Percentiles rank a stretch among this genome's conserved stretches.
Conservation (phyloP, 2,797 vertebrate genomes). For the Spinus pinus region DNA sequence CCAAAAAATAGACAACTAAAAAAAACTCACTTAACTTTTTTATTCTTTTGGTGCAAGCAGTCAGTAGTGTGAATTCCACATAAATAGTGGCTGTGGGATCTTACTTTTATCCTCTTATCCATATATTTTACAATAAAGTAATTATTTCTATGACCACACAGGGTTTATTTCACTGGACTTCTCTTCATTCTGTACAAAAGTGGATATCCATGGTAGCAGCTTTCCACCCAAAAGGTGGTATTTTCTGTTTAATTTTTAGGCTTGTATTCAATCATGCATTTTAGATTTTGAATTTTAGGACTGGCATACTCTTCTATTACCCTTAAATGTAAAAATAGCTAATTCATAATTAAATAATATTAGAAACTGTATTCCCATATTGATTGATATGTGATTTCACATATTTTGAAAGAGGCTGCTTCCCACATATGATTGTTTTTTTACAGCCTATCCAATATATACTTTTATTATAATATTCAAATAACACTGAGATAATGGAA, state of each 20-base stretch:
- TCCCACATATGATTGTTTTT: neutral
- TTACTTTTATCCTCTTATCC: neutral
- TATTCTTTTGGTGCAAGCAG: neutral
- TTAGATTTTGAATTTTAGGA: neutral
- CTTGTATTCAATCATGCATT: neutral
- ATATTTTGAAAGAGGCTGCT: neutral
- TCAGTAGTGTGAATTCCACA: neutral
- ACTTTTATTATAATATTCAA: neutral
- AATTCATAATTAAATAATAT: neutral
- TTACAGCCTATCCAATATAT: neutral
- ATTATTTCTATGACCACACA: neutral
- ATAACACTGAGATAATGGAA: neutral
- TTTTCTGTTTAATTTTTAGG: neutral
- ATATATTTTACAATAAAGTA: neutral
- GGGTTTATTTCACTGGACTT: neutral
- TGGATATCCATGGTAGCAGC: neutral
- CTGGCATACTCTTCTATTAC: neutral
- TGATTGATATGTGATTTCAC: neutral
- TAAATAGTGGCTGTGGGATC: neutral
- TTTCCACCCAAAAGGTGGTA: neutral
- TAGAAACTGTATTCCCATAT: neutral
- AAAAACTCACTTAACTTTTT: neutral
- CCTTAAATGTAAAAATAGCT: neutral
- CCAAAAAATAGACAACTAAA: fast-evolving
- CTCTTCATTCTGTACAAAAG: neutral